Percentiles rank a stretch among this genome's conserved stretches.
Conservation (phyloP, 2,888 invertebrate genomes). For the Dastarcus helophoroides region DNA sequence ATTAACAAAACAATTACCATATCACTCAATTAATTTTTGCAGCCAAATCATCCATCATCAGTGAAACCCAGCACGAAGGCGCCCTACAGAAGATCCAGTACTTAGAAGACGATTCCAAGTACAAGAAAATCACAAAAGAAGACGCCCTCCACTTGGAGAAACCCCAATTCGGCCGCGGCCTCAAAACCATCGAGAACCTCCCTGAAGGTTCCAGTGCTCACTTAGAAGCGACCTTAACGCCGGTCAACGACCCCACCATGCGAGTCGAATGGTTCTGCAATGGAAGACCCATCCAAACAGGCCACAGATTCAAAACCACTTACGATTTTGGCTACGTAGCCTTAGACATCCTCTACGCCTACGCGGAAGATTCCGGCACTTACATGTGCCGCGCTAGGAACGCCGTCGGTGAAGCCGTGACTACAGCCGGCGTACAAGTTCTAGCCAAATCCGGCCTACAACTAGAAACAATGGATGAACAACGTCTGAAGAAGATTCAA, state of each 20-base stretch:
- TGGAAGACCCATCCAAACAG: constrained; percentile 82
- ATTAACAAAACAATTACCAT: neutral
- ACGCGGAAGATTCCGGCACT: constrained; percentile 92
- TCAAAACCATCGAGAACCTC: constrained; percentile 72
- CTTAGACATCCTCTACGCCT: constrained; percentile 90
- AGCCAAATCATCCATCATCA: constrained; percentile 74
- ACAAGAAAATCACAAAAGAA: constrained; percentile 59
- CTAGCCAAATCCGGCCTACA: constrained; percentile 75
- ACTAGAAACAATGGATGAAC: constrained; percentile 83
- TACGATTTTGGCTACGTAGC: constrained; percentile 98
- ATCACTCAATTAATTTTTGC: constrained; percentile 25
- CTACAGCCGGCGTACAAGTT: constrained; percentile 80
- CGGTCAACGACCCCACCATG: constrained; percentile 98
- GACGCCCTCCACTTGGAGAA: constrained; percentile 70
- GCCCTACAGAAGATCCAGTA: constrained; percentile 86
- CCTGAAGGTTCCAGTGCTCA: constrained; percentile 83
- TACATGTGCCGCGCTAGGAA: constrained; percentile 95
- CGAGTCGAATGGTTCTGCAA: constrained; percentile 97
- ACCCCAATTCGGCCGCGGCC: constrained; percentile 79
- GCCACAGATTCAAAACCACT: constrained; percentile 91
- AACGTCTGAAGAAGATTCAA: constrained; percentile 77
- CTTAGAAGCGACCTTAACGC: constrained; percentile 88
- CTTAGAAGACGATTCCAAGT: constrained; percentile 74
- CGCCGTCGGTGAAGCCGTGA: constrained; percentile 89
- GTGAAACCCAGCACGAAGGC: constrained; percentile 87